These are phyloP conservation scores for Notoglanidium macrostoma DNA, from an alignment of 2,797 vertebrate genomes.

Conservation along the genomic window DNA sequence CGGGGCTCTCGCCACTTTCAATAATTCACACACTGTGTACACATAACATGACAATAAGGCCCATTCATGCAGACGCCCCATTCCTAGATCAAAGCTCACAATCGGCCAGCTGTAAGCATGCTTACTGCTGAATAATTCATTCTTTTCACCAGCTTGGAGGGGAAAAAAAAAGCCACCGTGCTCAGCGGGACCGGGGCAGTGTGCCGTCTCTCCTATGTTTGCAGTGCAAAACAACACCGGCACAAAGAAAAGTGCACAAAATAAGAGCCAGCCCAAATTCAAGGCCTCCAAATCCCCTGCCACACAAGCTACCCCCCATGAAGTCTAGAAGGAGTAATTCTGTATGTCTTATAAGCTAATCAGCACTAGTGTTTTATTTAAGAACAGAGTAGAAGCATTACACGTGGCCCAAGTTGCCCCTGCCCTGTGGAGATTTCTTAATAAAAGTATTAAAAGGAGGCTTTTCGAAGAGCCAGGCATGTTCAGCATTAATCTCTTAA, in stretches of 20 bases:
- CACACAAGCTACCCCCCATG: constrained; percentile 39
- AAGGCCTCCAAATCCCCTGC: constrained; percentile 63
- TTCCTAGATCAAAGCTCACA: constrained; percentile 98
- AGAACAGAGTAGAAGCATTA: background rate
- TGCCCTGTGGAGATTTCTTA: constrained; percentile 35
- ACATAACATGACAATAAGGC: constrained; percentile 99
- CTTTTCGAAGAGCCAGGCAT: constrained; percentile 3
- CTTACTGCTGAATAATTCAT: constrained; percentile 98
- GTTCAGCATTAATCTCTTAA: constrained; percentile 17
- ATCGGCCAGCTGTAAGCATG: constrained; percentile 97
- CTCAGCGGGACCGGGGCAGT: constrained; percentile 85
- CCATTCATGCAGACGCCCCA: constrained; percentile 94
- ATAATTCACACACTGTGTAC: constrained; percentile 98
- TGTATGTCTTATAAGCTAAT: constrained; percentile 48
- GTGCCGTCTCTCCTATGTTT: constrained; percentile 78
- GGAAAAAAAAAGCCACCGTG: constrained; percentile 60
- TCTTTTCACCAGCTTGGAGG: constrained; percentile 87
- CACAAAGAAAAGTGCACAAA: constrained; percentile 53
- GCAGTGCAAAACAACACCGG: constrained; percentile 80
- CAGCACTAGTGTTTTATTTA: constrained; percentile 45
- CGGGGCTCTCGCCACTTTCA: constrained; percentile 89
- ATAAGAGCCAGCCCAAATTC: constrained; percentile 69
- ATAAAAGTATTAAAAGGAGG: constrained; percentile 25
- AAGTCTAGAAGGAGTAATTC: constrained; percentile 42
- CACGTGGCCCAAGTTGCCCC: constrained; percentile 10